Evolutionary conservation across 2,113 vertebrate genomes (phyloP).

Genomic region (Ictidomys tridecemlineatus): DNA sequence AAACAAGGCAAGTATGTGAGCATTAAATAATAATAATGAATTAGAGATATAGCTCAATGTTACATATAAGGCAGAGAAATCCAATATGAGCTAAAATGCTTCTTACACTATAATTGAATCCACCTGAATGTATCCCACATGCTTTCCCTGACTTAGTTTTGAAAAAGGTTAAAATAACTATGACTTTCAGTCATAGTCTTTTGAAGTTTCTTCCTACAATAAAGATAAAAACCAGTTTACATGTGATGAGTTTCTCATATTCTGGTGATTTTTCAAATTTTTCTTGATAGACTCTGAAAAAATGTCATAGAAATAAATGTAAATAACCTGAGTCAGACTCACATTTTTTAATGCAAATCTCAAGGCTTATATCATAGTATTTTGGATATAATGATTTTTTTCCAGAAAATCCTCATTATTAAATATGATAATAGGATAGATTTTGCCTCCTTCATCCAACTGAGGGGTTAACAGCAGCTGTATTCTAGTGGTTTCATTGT

Average conservation of each 20-base stretch:
- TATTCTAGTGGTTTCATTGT: not conserved
- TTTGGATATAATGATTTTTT: not conserved
- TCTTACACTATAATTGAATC: not conserved
- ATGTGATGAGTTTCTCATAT: constrained; percentile 17
- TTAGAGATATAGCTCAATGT: not conserved
- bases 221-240: not conserved
- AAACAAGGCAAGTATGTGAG: not conserved
- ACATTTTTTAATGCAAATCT: not conserved
- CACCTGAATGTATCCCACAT: not conserved
- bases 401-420: not conserved
- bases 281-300: not conserved
- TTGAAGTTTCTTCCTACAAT: not conserved
- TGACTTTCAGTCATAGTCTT: not conserved
- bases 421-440: not conserved
- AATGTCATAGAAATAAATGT: not conserved
- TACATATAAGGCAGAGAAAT: not conserved
- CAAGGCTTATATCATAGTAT: not conserved
- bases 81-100: not conserved
- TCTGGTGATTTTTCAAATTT: not conserved
- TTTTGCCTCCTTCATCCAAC: not conserved
- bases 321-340: not conserved
- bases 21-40: not conserved
- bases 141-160: not conserved
- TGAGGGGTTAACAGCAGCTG: not conserved
- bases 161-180: not conserved